phyloP scores from a whole-genome alignment of 53 echinoderm and acorn worm species.

The Holothuria scabra region DNA sequence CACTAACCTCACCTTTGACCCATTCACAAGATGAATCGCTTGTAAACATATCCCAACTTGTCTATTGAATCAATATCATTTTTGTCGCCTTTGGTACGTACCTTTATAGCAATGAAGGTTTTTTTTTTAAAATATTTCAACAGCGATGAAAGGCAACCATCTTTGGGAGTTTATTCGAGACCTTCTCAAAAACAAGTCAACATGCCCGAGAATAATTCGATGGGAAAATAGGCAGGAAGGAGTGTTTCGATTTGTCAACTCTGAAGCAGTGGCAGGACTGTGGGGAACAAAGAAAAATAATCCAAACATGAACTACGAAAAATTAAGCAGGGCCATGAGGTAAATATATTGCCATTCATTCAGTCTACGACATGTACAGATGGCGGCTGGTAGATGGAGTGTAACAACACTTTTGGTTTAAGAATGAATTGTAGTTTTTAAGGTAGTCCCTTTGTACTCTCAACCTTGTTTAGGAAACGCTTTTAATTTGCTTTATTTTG shows the following conservation, averaged over 20 bases:
- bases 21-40: no score
- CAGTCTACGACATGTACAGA: no score
- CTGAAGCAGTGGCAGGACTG: slow-evolving; percentile 90
- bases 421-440: no score
- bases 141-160: slow-evolving; percentile 98
- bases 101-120: not conserved
- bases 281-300: slow-evolving; percentile 99
- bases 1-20: no score
- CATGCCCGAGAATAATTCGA: slow-evolving; percentile 86
- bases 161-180: slow-evolving; percentile 99
- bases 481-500: no score
- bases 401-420: no score
- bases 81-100: no score
- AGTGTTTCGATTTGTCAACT: slow-evolving; percentile 98
- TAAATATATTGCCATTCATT: slow-evolving; percentile 7
- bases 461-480: no score
- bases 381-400: no score
- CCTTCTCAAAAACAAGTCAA: slow-evolving; percentile 70
- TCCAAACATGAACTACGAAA: slow-evolving; percentile 98
- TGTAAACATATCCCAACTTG: no score
- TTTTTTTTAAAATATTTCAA: slow-evolving; percentile 1
- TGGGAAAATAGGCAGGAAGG: slow-evolving; percentile 91
- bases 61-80: no score
- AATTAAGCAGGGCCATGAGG: slow-evolving; percentile 99
- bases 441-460: no score